Evolutionary conservation across 2,888 invertebrate genomes (phyloP).

Genomic region (Xanthorhoe designata): DNA sequence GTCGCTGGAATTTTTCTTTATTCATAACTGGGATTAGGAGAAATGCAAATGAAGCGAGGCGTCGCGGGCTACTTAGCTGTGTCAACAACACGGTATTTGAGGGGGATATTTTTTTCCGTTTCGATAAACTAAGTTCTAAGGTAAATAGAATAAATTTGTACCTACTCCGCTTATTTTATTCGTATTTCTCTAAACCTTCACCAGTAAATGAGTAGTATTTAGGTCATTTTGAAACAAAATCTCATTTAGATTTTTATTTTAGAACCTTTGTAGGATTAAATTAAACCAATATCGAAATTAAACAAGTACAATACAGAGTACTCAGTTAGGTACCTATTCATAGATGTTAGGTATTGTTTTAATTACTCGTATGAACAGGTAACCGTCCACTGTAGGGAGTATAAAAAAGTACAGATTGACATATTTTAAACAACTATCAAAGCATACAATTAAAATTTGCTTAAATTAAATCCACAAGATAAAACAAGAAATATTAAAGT

Average conservation of each 20-base stretch:
- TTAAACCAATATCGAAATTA: neutral
- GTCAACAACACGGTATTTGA: constrained; percentile 74
- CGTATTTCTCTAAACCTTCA: neutral
- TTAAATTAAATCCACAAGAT: neutral
- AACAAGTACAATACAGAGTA: too few relatives aligned
- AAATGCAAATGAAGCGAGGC: constrained; percentile 84
- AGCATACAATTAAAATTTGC: neutral
- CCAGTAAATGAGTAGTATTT: neutral
- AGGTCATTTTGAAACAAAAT: neutral
- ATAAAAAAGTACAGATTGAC: neutral
- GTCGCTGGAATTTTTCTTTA: constrained; percentile 83
- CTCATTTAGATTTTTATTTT: neutral
- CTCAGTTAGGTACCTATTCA: too few relatives aligned
- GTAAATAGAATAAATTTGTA: constrained; percentile 29
- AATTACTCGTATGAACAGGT: too few relatives aligned
- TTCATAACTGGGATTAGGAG: constrained; percentile 85
- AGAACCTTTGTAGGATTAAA: too few relatives aligned
- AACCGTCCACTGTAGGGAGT: too few relatives aligned
- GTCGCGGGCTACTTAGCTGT: constrained; percentile 83
- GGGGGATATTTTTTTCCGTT: constrained; percentile 58
- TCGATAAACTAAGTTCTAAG: constrained; percentile 44
- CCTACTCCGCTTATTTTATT: neutral
- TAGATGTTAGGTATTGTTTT: too few relatives aligned
- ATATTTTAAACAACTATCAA: neutral
- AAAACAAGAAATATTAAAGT: constrained; percentile 12